Evolutionary conservation across 2,888 invertebrate genomes (phyloP).

Genomic region (Synergus japonicus): DNA sequence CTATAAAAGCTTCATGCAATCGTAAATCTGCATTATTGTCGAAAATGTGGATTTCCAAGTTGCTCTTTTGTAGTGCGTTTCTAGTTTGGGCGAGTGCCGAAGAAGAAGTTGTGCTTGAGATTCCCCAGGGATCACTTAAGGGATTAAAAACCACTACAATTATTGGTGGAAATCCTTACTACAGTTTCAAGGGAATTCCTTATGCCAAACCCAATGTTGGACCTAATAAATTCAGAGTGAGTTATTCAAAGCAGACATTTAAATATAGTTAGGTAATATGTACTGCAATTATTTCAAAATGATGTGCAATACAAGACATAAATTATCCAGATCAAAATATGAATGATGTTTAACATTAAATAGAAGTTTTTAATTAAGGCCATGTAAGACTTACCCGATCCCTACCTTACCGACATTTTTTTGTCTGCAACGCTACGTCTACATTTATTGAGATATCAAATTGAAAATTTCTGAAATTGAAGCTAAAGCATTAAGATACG

Average conservation of each 20-base stretch:
- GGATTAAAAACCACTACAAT: conserved; percentile 66
- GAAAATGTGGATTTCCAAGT: conserved; percentile 61
- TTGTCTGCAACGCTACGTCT: too few relatives aligned
- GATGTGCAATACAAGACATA: not conserved
- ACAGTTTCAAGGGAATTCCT: conserved; percentile 72
- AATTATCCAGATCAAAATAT: not conserved
- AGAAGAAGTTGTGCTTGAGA: conserved; percentile 66
- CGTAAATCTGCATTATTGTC: not conserved
- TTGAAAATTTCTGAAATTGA: too few relatives aligned
- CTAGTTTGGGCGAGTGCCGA: conserved; percentile 53
- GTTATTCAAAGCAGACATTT: conserved; percentile 2
- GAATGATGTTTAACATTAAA: not conserved
- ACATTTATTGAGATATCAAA: too few relatives aligned
- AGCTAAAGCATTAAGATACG: too few relatives aligned
- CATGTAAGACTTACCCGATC: too few relatives aligned
- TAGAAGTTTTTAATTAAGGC: too few relatives aligned
- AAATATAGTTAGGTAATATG: too few relatives aligned
- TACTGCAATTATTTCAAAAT: not conserved
- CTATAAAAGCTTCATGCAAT: conserved; percentile 46
- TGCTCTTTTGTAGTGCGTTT: conserved; percentile 54
- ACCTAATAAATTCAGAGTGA: conserved; percentile 67
- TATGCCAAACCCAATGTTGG: conserved; percentile 69
- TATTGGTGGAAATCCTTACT: conserved; percentile 62
- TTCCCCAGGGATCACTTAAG: conserved; percentile 67
- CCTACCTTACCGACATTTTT: too few relatives aligned